A percentile compares a stretch with the other conserved stretches of the same genome.
Evolutionary conservation across 2,797 vertebrate species (phyloP).

Genomic region (Lerista edwardsae): DNA sequence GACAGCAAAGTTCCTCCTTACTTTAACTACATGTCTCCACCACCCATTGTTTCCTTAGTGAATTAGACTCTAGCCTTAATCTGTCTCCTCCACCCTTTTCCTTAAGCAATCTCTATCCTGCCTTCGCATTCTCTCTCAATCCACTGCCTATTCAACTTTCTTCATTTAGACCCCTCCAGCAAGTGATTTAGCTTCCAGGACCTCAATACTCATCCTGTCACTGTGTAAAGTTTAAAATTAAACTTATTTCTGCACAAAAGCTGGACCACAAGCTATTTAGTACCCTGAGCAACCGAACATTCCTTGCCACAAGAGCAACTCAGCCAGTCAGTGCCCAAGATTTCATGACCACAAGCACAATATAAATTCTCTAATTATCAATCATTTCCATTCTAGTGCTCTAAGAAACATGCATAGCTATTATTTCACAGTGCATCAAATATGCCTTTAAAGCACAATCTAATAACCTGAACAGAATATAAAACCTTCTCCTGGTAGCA

Average conservation of each 20-base stretch:
- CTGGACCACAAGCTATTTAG: too few species aligned
- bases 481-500: neutral
- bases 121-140: too few species aligned
- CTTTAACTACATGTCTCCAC: neutral
- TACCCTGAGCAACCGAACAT: too few species aligned
- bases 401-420: neutral
- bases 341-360: neutral
- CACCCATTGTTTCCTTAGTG: neutral
- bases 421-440: neutral
- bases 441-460: neutral
- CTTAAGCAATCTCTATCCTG: too few species aligned
- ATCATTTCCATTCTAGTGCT: neutral
- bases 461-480: neutral
- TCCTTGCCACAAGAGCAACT: neutral
- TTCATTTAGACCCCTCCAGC: too few species aligned
- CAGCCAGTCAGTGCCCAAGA: neutral
- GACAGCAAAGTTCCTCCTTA: neutral
- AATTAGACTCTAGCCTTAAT: too few species aligned
- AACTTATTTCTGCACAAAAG: too few species aligned
- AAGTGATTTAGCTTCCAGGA: too few species aligned
- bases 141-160: too few species aligned
- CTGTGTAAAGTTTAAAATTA: too few species aligned
- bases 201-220: too few species aligned
- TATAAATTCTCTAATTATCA: neutral
- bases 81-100: too few species aligned